These are phyloP conservation scores for Dromas ardeola DNA, from an alignment of 2,113 vertebrate species.

Conservation along the genomic window DNA sequence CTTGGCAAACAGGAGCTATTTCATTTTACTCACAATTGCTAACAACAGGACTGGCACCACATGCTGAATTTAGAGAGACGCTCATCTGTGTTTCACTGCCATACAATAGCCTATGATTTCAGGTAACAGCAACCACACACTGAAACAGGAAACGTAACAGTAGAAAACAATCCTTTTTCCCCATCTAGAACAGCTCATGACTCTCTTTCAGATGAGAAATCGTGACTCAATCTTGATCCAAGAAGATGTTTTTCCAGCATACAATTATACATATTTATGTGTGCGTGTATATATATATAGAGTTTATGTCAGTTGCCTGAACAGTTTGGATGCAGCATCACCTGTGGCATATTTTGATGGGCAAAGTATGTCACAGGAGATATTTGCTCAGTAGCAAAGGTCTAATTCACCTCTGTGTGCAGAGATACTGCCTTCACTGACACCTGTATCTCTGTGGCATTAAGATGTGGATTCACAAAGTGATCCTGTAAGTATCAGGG, in stretches of 20 bases:
- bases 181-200: not conserved
- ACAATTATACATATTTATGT: not conserved
- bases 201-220: not conserved
- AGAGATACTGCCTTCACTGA: not conserved
- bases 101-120: not conserved
- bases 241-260: not conserved
- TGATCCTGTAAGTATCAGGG: not conserved
- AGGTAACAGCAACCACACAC: not conserved
- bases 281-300: not conserved
- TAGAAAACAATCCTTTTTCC: not conserved
- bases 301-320: not conserved
- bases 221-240: not conserved
- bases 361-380: not conserved
- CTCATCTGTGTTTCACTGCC: not conserved
- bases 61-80: not conserved
- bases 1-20: not conserved
- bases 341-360: not conserved
- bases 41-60: not conserved
- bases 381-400: not conserved
- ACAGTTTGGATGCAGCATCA: not conserved
- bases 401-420: not conserved
- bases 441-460: not conserved
- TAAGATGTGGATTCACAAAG: not conserved
- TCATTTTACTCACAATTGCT: not conserved
- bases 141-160: not conserved